These are phyloP conservation scores for Chitala chitala DNA, from an alignment of 2,113 vertebrate species.

Conservation along the genomic window DNA sequence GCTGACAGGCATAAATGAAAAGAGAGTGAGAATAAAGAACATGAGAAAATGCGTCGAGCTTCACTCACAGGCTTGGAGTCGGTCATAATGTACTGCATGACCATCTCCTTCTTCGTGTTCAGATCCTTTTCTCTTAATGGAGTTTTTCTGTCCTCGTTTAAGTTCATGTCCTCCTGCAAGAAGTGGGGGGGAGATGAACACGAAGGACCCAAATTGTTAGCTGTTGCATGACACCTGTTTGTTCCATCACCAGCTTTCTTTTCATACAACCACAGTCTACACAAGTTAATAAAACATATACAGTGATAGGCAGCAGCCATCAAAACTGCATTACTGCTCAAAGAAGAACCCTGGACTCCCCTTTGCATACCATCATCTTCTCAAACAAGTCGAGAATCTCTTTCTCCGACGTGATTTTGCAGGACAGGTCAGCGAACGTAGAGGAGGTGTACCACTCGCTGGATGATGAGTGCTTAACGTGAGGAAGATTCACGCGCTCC, in stretches of 20 bases:
- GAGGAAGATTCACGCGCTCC: constrained; percentile 64
- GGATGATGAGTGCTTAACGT: constrained; percentile 55
- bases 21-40: too few relatives aligned
- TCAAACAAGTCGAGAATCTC: constrained; percentile 83
- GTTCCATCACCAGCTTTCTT: neutral
- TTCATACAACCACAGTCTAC: neutral
- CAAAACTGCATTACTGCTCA: neutral
- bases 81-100: constrained; percentile 86
- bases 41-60: neutral
- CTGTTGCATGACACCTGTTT: too few relatives aligned
- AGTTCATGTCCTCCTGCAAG: constrained; percentile 96
- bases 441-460: constrained; percentile 56
- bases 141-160: constrained; percentile 93
- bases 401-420: constrained; percentile 71
- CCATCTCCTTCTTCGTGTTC: constrained; percentile 90
- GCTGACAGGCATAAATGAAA: too few relatives aligned
- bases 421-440: constrained; percentile 62
- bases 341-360: neutral
- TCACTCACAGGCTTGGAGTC: constrained; percentile 87
- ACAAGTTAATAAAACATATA: too few relatives aligned
- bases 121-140: constrained; percentile 92
- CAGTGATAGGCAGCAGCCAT: too few relatives aligned
- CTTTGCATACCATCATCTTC: constrained; percentile 88
- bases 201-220: neutral
- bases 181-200: constrained; percentile 25